Percentiles rank a stretch among this genome's conserved stretches.
These are phyloP conservation scores for Daphoenositta chrysoptera DNA, from an alignment of 2,113 vertebrate species.

Conservation along the genomic window DNA sequence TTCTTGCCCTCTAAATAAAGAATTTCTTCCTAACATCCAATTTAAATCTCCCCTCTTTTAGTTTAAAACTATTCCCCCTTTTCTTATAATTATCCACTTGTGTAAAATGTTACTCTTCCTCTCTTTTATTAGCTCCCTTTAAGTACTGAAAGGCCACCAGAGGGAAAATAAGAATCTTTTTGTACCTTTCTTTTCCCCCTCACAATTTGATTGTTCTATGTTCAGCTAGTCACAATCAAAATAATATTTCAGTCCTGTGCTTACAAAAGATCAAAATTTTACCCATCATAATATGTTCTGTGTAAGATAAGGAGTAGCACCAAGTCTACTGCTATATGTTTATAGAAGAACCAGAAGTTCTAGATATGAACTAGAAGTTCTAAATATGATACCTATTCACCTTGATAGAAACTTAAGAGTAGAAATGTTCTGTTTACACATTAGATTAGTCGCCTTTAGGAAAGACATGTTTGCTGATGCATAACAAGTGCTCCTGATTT, in stretches of 20 bases:
- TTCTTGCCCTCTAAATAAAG: not conserved
- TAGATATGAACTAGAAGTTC: not conserved
- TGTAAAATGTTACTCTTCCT: not conserved
- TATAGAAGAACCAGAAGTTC: not conserved
- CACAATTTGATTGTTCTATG: not conserved
- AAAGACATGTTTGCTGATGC: not conserved
- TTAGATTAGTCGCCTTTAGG: not conserved
- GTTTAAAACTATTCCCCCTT: not conserved
- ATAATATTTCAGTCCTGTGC: not conserved
- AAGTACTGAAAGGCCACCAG: not conserved
- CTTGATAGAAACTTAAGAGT: not conserved
- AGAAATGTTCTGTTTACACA: not conserved
- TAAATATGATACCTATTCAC: not conserved
- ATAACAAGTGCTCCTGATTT: not conserved
- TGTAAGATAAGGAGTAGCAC: not conserved
- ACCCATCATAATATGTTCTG: not conserved
- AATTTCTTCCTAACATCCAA: not conserved
- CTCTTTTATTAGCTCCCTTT: not conserved
- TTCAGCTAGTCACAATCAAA: not conserved
- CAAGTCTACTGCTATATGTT: not conserved
- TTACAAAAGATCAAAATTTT: not conserved
- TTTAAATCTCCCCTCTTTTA: not conserved
- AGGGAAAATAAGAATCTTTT: not conserved
- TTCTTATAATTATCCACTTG: not conserved
- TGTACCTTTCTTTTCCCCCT: fast-evolving